A percentile compares a stretch with the other conserved stretches of the same genome.
phyloP scores from a whole-genome alignment of 1,140 invertebrate genomes.

The Oryzaephilus surinamensis region DNA sequence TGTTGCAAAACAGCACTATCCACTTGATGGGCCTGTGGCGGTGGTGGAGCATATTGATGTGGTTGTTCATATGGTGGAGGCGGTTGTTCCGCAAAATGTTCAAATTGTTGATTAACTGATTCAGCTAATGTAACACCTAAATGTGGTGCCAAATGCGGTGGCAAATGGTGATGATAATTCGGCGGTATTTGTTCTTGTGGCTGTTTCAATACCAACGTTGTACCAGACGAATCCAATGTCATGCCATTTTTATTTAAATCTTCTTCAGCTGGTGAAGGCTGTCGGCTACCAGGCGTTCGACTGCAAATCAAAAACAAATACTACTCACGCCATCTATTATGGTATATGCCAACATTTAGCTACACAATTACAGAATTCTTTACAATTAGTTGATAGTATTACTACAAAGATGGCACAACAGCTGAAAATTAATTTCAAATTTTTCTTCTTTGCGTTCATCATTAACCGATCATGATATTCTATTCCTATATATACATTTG shows the following conservation, averaged over 20 bases:
- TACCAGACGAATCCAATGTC: conserved; percentile 42
- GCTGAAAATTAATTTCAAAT: background rate
- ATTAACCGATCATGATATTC: too few relatives aligned
- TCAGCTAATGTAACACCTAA: conserved; percentile 36
- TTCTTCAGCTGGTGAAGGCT: conserved; percentile 82
- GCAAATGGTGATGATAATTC: conserved; percentile 34
- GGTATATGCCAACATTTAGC: too few relatives aligned
- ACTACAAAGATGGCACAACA: background rate
- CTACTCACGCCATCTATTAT: too few relatives aligned
- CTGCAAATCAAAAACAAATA: conserved; percentile 39
- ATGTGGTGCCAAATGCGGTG: conserved; percentile 36
- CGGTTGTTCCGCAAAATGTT: conserved; percentile 31
- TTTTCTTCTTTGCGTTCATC: too few relatives aligned
- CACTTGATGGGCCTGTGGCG: conserved; percentile 33
- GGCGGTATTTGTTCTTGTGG: conserved; percentile 36
- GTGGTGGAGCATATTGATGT: conserved; percentile 31
- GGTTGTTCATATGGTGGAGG: conserved; percentile 26
- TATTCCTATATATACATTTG: too few relatives aligned
- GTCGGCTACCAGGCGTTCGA: conserved; percentile 77
- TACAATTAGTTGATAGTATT: too few relatives aligned
- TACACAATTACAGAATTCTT: background rate
- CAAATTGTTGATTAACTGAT: conserved; percentile 37
- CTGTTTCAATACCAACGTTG: conserved; percentile 46
- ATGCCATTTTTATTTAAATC: conserved; percentile 55
- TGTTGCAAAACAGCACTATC: conserved; percentile 35